A percentile compares a stretch with the other conserved stretches of the same genome.
These are phyloP conservation scores for Ariopsis seemanni DNA, from an alignment of 2,113 vertebrate species.

Conservation along the genomic window DNA sequence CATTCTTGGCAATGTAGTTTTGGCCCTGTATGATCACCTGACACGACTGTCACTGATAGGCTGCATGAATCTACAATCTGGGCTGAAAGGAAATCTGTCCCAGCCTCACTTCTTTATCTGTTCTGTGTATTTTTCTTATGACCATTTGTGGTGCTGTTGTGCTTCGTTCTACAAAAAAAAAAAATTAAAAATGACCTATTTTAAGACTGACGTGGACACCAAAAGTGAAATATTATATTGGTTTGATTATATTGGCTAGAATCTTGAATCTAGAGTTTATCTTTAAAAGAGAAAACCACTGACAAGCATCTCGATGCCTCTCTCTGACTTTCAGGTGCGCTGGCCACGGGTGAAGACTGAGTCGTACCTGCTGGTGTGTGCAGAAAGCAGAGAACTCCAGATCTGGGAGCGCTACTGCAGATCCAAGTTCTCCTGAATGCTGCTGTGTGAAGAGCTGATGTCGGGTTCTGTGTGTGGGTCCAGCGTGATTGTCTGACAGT, in stretches of 20 bases:
- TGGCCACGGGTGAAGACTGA: constrained; percentile 65
- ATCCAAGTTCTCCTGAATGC: constrained; percentile 57
- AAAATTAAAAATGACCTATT: background rate
- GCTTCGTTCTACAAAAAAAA: background rate
- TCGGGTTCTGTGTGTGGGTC: background rate
- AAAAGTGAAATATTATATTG: background rate
- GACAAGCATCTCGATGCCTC: background rate
- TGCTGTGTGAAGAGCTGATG: constrained; percentile 5
- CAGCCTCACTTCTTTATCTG: background rate
- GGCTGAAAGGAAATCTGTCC: background rate
- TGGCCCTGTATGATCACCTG: background rate
- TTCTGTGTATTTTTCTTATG: background rate
- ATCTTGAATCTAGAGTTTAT: too few relatives aligned
- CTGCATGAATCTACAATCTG: too few relatives aligned
- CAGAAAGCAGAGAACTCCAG: constrained; percentile 46
- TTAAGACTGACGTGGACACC: background rate
- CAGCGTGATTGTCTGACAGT: background rate
- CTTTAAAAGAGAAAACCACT: too few relatives aligned
- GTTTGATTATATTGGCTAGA: too few relatives aligned
- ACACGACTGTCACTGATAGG: background rate
- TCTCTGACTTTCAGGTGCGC: constrained; percentile 56
- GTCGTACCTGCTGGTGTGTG: constrained; percentile 68
- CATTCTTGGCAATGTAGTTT: background rate
- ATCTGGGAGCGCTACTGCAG: constrained; percentile 56
- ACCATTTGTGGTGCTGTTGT: background rate